Evolutionary conservation across 2,797 vertebrate genomes (phyloP).

Genomic region (Pseudocheirus occidentalis): DNA sequence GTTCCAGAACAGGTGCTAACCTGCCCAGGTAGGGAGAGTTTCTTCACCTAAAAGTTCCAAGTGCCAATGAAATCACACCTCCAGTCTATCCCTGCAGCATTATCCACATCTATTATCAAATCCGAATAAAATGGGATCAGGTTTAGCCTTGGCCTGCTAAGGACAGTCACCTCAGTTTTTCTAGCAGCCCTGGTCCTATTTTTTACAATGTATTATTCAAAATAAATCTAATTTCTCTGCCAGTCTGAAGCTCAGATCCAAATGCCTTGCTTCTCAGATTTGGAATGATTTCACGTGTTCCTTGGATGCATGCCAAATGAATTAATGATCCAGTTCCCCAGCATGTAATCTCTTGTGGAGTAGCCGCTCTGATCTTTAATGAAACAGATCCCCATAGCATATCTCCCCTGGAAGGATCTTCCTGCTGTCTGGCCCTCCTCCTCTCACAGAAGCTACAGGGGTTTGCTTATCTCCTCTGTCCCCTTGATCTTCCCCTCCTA

Average conservation of each 20-base stretch:
- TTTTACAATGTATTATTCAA: slow-evolving; percentile 45
- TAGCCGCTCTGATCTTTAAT: slow-evolving; percentile 50
- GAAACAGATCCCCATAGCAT: slow-evolving; percentile 32
- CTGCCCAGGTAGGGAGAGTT: background rate
- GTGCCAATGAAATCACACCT: background rate
- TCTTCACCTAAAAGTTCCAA: background rate
- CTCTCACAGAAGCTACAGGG: background rate
- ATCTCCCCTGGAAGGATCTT: slow-evolving; percentile 37
- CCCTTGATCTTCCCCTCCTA: background rate
- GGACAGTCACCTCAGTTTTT: slow-evolving; percentile 25
- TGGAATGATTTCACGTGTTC: slow-evolving; percentile 52
- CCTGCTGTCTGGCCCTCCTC: slow-evolving; percentile 40
- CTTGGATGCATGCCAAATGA: slow-evolving; percentile 26
- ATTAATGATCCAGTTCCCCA: slow-evolving; percentile 35
- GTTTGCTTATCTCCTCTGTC: slow-evolving; percentile 22
- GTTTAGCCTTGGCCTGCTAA: slow-evolving; percentile 57
- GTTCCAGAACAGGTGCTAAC: background rate
- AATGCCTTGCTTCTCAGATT: background rate
- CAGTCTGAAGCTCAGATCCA: slow-evolving; percentile 1
- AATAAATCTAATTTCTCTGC: slow-evolving; percentile 38
- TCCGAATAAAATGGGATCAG: slow-evolving; percentile 59
- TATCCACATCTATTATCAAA: slow-evolving; percentile 52
- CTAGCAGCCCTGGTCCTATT: slow-evolving; percentile 31
- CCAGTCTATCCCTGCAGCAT: background rate
- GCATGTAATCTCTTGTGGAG: slow-evolving; percentile 13